Base-by-base conservation (phyloP, 1,140 invertebrate genomes). In the Cotesia typhae region DNA sequence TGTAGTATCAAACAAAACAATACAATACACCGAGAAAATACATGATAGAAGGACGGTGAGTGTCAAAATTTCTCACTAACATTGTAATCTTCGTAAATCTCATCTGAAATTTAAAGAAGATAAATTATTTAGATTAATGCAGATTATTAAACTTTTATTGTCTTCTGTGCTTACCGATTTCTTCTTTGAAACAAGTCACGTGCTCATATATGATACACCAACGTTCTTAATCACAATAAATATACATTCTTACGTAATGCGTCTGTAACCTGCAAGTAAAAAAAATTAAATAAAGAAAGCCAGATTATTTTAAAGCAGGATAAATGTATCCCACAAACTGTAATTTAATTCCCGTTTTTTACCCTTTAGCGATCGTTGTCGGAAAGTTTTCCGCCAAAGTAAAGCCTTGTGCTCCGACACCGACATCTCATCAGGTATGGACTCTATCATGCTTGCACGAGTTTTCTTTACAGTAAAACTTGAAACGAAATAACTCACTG, bases 111-210 rank as follows among this genome's bases (percentile, higher is more conserved):
- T 28, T 28, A 28, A 28, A 28, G 28, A 28, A 28, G 28, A 28
- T 28, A 28, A 28, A 28, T 28, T 28, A 28, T 28, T 28, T 28
- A 28, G 1, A 28, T 28, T 28, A 2, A 28, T 17, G 17, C 17
- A 17, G 17, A 17, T 17, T 17, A 17, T 17, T 17, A 28, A 28
- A 28, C 28, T 28, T 28, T 28, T 28, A 28, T 28, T 28, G 28
- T 28, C 28, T 28, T 28, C 28, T 28, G 1, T 28, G 3, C 3
- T 28, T 2, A 28, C 28, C 28, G 28, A 28, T 28, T 28, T 28
- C 28, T 61, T 61, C 59, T 20, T 61, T 61, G 28, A 61, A 20
- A 20, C 59, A 61, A 61, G 14, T 61, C 59, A 61, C 59, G 59
- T 61, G 59, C 35, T 20, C 20, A 35, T 28, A 28, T 0, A 28